A percentile compares a stretch with the other conserved stretches of the same genome.
phyloP scores from a whole-genome alignment of 2,113 vertebrate species.

The Progne subis region DNA sequence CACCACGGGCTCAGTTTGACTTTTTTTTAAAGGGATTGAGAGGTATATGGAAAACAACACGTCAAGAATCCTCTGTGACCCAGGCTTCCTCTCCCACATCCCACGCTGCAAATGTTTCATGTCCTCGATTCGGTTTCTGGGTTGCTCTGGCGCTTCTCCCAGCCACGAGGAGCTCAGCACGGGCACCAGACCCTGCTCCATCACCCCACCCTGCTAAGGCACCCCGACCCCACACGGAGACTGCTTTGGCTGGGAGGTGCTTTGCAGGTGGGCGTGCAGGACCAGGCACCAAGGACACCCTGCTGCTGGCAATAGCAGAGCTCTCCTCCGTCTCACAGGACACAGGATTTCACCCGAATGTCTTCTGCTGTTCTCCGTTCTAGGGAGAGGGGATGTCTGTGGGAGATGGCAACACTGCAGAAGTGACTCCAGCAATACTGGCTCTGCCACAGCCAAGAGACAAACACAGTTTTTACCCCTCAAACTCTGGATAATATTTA shows the following conservation, averaged over 20 bases:
- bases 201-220: background rate
- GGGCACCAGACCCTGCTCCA: background rate
- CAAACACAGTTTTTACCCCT: background rate
- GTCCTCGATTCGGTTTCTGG: background rate
- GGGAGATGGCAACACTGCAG: background rate
- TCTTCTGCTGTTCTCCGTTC: background rate
- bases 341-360: background rate
- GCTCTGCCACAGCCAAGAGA: background rate
- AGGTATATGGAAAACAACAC: background rate
- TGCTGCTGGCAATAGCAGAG: background rate
- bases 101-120: background rate
- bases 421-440: background rate
- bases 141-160: background rate
- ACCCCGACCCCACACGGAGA: accelerated
- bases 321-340: background rate
- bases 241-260: background rate
- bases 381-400: background rate
- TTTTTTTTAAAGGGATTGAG: background rate
- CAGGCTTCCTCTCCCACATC: constrained; percentile 12
- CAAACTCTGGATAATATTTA: background rate
- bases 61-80: background rate
- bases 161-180: background rate
- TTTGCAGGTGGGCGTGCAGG: background rate
- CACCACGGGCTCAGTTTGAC: background rate
- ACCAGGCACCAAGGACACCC: background rate